Evolutionary conservation across 2,113 vertebrate genomes (phyloP), one percentile per base, ranked within the genome.

Genomic region (Oreocharis arfaki): DNA sequence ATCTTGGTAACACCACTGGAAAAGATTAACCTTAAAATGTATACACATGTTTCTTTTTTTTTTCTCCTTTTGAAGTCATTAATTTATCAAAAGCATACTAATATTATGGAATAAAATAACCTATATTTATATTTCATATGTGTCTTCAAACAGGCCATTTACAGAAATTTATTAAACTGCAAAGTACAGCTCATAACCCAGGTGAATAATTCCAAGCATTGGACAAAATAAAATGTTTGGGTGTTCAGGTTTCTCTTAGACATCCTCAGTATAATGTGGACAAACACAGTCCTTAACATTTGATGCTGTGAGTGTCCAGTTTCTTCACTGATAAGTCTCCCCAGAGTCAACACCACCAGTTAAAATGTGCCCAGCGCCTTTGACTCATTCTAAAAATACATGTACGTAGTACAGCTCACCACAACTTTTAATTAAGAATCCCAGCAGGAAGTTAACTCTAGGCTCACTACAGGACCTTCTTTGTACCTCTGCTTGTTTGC

Each of bases 391-490:
- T 60, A 87, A 89, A 94, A 82, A 85, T 57, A 90, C 15, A 55
- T 28, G 0, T 3, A 52, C 77, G 53, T 23, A 75, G 35, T 21
- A 63, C 75, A 77, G 70, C 35, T 81, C 64, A 73, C 57, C 70
- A 39, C 63, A 95, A 61, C 26, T 83, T 92, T 91, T 80, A 84
- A 82, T 91, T 50, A 87, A 63, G 75, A 95, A 89, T 76, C 63
- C 53, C 70, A 76, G 35, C 33, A 93, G 47, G 74, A 91, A 80
- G 69, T 59, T 93, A 80, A 73, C 41, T 93, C 33, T 26, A 39
- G 46, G n/a, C 67, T 82, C 61, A 87, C 8, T 15, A 96, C 63
- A 97, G 74, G n/a, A 89, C 57, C 77, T 80, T 84, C 90, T 94
- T 94, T 93, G 70, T 91, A 87, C 41, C 59, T 71, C 42, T 76